These are phyloP conservation scores for Trogon melanurus DNA, from an alignment of 2,113 vertebrate species.

Conservation along the genomic window DNA sequence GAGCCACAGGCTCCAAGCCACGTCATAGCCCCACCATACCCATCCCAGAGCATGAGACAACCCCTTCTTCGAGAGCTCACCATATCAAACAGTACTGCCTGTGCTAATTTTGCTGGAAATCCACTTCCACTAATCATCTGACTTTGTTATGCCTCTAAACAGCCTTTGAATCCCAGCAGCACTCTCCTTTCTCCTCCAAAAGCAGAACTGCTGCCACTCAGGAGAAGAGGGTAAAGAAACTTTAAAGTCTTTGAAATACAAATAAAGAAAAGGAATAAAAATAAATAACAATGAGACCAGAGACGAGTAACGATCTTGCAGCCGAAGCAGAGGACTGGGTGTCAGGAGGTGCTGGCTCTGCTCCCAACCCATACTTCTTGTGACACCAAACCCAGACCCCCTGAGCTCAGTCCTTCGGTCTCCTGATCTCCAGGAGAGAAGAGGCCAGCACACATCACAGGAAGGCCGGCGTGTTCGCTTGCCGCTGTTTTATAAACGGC, in stretches of 20 bases:
- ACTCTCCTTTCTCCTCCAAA: not conserved
- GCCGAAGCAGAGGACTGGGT: not conserved
- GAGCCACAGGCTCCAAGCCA: not conserved
- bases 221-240: not conserved
- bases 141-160: not conserved
- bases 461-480: not conserved
- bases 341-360: slow-evolving; percentile 14
- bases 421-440: slow-evolving; percentile 1
- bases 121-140: not conserved
- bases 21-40: rapidly evolving
- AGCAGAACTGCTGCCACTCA: not conserved
- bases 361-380: not conserved
- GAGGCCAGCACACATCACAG: not conserved
- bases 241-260: not conserved
- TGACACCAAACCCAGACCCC: not conserved
- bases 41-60: not conserved
- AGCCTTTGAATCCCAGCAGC: not conserved
- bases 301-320: not conserved
- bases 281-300: not conserved
- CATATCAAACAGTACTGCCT: rapidly evolving
- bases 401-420: not conserved
- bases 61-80: not conserved
- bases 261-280: slow-evolving; percentile 9
- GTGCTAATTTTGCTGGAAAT: not conserved
- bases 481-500: not conserved